phyloP scores from a whole-genome alignment of 2,888 invertebrate species.

The Hirudinaria manillensis region DNA sequence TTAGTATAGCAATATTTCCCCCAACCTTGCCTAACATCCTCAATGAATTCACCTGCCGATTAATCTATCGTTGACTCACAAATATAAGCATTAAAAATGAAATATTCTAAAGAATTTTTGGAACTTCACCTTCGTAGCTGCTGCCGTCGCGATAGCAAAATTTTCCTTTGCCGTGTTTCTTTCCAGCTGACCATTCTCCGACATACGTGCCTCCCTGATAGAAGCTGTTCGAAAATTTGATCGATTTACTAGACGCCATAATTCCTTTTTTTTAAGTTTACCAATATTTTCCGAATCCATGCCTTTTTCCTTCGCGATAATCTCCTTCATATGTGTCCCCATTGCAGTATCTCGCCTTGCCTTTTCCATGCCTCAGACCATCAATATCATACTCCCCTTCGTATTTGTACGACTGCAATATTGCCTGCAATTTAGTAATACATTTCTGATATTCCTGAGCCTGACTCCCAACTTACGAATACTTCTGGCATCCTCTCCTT shows the following conservation, averaged over 20 bases:
- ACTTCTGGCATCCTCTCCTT: too few relatives aligned
- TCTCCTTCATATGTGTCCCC: constrained; percentile 78
- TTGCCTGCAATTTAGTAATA: neutral
- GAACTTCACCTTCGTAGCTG: constrained; percentile 66
- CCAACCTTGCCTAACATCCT: constrained; percentile 52
- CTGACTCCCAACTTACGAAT: too few relatives aligned
- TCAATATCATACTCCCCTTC: constrained; percentile 71
- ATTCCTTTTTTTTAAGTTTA: constrained; percentile 34
- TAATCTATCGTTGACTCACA: constrained; percentile 5
- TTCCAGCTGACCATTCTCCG: constrained; percentile 68
- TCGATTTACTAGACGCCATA: neutral
- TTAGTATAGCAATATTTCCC: constrained; percentile 54
- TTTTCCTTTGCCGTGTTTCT: constrained; percentile 74
- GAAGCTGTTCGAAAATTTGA: constrained; percentile 10
- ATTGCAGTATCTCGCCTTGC: constrained; percentile 76
- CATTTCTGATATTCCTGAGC: neutral
- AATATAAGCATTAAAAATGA: neutral
- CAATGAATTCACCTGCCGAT: constrained; percentile 51
- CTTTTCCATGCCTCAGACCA: constrained; percentile 74
- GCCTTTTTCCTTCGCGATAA: constrained; percentile 72
- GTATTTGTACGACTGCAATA: constrained; percentile 56
- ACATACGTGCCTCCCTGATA: constrained; percentile 63
- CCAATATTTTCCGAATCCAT: constrained; percentile 73
- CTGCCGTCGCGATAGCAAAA: constrained; percentile 82
- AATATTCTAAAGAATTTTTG: constrained; percentile 28